Conservation (phyloP, 2,888 invertebrate species). For the Ennomos erosarius region DNA sequence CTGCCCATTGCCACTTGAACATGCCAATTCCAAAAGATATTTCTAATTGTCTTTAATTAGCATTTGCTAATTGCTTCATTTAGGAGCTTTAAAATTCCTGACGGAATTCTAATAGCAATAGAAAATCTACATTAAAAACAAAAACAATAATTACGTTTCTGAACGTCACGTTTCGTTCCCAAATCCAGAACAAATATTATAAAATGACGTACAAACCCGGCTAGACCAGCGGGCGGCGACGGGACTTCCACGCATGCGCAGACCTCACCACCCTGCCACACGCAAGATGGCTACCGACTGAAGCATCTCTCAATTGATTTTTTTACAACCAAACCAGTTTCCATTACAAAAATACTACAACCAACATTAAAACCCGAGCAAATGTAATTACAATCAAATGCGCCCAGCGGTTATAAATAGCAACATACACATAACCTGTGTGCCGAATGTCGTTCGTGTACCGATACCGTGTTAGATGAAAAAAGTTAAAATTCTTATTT, state of each 20-base stretch:
- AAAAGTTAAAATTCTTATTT: constrained; percentile 38
- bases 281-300: constrained; percentile 73
- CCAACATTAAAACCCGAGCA: constrained; percentile 36
- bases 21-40: too few species aligned
- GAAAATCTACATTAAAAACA: not conserved
- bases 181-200: constrained; percentile 14
- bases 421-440: constrained; percentile 34
- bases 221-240: constrained; percentile 58
- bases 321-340: constrained; percentile 63
- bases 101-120: not conserved
- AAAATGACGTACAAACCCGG: constrained; percentile 21
- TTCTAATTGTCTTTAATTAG: too few species aligned
- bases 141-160: not conserved
- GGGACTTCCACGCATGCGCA: constrained; percentile 65
- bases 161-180: constrained; percentile 24
- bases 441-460: constrained; percentile 22
- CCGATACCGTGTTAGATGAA: constrained; percentile 40
- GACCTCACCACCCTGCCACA: constrained; percentile 53
- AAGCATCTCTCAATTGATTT: constrained; percentile 74
- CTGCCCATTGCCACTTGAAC: too few species aligned
- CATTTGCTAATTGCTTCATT: too few species aligned
- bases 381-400: constrained; percentile 23
- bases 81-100: too few species aligned
- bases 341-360: constrained; percentile 47
- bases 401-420: constrained; percentile 34